Evolutionary conservation across 2,797 vertebrate genomes (phyloP).

Genomic region (Hemitrygon akajei): DNA sequence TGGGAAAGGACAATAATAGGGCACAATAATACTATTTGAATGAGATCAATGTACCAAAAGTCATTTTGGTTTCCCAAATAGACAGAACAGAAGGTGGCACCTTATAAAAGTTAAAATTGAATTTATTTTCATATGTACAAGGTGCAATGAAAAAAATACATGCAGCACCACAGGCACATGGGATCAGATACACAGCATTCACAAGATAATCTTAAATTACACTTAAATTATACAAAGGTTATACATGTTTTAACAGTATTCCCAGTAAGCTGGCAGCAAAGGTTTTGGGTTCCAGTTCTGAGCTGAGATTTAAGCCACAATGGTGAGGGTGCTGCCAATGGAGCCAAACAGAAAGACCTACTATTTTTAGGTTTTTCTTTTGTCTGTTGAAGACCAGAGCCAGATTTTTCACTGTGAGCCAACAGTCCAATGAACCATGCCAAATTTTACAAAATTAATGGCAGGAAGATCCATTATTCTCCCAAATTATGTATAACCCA

Average conservation of each 20-base stretch:
- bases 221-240: no score
- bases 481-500: background rate
- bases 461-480: background rate
- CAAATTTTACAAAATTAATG: no score
- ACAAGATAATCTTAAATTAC: no score
- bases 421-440: background rate
- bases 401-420: background rate
- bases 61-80: background rate
- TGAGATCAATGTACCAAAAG: no score
- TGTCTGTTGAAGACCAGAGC: background rate
- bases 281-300: background rate
- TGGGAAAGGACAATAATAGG: background rate
- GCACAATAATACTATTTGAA: no score
- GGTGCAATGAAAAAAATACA: no score
- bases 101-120: no score
- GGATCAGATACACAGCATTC: no score
- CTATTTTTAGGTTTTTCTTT: background rate
- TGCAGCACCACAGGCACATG: no score
- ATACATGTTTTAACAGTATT: background rate
- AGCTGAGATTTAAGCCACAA: background rate
- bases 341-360: background rate
- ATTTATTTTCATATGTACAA: no score
- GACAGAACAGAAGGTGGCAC: background rate
- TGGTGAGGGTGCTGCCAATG: background rate
- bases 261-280: background rate